Conservation (phyloP, 2,113 vertebrate species). For the Uria aalge region DNA sequence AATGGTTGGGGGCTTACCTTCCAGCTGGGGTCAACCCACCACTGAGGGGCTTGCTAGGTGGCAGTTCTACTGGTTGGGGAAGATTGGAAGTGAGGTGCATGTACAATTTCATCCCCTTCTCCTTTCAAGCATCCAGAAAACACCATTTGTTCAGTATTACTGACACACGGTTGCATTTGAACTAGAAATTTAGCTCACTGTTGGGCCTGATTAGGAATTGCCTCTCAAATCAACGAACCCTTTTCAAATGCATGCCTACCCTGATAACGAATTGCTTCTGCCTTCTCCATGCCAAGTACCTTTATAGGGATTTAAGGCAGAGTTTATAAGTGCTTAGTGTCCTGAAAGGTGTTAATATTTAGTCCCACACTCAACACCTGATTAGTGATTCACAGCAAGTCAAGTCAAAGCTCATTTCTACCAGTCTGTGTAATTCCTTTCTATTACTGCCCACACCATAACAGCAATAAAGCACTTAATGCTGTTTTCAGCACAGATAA, state of each 20-base stretch:
- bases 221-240: background rate
- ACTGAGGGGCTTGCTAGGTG: background rate
- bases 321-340: background rate
- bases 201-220: background rate
- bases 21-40: background rate
- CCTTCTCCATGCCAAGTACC: background rate
- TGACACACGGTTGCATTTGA: background rate
- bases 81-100: background rate
- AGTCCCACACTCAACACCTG: background rate
- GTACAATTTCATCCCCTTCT: background rate
- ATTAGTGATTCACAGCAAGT: constrained; percentile 20
- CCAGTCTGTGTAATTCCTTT: background rate
- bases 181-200: background rate
- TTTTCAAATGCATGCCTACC: background rate
- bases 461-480: background rate
- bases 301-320: background rate
- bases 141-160: background rate
- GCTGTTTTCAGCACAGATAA: background rate
- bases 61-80: background rate
- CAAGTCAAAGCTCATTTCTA: background rate
- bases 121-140: background rate
- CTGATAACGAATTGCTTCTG: background rate
- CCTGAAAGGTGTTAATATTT: constrained; percentile 20
- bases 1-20: background rate
- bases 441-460: background rate